Conservation (phyloP, 2,888 invertebrate genomes). For the Tipula vernalis region DNA sequence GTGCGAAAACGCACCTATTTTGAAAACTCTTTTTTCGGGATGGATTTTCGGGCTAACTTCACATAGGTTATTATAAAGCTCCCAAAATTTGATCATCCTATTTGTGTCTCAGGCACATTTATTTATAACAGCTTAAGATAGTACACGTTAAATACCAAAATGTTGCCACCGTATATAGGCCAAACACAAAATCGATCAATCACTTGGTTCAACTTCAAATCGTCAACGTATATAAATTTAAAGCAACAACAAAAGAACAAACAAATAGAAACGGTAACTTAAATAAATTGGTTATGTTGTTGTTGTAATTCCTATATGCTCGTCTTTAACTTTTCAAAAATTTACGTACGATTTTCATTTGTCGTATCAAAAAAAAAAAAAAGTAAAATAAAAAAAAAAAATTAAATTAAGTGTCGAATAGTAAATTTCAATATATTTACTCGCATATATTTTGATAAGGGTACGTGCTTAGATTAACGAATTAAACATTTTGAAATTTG, state of each 20-base stretch:
- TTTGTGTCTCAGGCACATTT: too few relatives aligned
- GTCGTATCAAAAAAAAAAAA: background rate
- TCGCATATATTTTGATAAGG: slow-evolving; percentile 6
- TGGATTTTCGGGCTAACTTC: too few relatives aligned
- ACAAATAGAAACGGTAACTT: background rate
- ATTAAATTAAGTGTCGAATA: slow-evolving; percentile 5
- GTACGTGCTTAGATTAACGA: slow-evolving; percentile 5
- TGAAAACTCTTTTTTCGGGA: too few relatives aligned
- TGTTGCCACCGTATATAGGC: background rate
- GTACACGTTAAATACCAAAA: too few relatives aligned
- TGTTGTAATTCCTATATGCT: background rate
- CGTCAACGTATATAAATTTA: background rate
- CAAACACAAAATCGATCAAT: background rate
- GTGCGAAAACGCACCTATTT: too few relatives aligned
- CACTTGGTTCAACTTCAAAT: background rate
- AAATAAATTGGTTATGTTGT: background rate
- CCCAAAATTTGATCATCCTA: too few relatives aligned
- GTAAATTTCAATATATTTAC: background rate
- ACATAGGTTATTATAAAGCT: too few relatives aligned
- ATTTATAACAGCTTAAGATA: too few relatives aligned
- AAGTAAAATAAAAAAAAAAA: background rate
- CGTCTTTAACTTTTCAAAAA: background rate
- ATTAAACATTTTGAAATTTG: background rate
- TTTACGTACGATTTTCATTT: background rate
- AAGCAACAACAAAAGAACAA: too few relatives aligned